Conservation (phyloP, 2,113 vertebrate species). For the Greenwoodochromis staneri region DNA sequence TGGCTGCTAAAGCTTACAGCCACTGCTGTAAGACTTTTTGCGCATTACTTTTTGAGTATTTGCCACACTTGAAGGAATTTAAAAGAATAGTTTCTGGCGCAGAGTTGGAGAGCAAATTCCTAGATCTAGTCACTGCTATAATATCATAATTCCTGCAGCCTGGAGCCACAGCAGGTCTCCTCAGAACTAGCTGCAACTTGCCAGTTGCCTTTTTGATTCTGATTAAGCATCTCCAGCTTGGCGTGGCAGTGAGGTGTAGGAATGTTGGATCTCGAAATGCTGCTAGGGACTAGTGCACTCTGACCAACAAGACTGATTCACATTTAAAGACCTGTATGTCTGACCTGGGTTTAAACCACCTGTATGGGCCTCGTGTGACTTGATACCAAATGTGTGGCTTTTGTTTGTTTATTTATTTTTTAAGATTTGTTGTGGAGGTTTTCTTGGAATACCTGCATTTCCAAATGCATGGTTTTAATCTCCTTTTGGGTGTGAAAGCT, state of each 20-base stretch:
- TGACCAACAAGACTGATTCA: neutral
- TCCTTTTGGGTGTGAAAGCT: neutral
- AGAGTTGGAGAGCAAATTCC: neutral
- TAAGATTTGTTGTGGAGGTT: neutral
- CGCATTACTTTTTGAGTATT: neutral
- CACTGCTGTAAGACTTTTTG: neutral
- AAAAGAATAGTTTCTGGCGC: neutral
- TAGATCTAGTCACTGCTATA: neutral
- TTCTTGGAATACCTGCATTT: neutral
- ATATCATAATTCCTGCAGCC: neutral
- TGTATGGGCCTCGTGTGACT: neutral
- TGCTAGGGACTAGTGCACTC: neutral
- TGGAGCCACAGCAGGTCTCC: constrained; percentile 4
- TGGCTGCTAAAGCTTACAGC: neutral
- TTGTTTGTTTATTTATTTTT: neutral
- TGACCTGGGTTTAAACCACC: neutral
- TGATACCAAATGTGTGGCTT: neutral
- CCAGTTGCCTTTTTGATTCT: constrained; percentile 28
- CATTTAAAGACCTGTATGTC: neutral
- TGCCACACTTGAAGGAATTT: neutral
- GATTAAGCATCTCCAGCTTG: neutral
- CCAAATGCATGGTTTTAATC: neutral
- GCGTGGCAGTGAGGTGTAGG: neutral
- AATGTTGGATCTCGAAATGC: neutral
- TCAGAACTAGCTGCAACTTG: constrained; percentile 20